Evolutionary conservation across 2,797 vertebrate species (phyloP).

Genomic region (Graptemys geographica): DNA sequence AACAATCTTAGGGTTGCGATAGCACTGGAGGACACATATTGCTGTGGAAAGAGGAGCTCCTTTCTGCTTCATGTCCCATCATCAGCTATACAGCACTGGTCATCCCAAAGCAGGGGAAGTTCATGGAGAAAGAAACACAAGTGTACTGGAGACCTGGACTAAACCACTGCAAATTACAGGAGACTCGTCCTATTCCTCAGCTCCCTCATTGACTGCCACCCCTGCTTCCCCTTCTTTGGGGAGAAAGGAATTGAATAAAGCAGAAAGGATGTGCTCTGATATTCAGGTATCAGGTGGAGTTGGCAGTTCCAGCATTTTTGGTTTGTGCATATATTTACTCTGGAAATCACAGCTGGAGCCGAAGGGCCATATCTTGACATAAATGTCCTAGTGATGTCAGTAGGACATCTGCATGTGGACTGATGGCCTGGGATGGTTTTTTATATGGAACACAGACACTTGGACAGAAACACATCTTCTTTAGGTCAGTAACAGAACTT

Average conservation of each 20-base stretch:
- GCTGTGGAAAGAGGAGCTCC: neutral
- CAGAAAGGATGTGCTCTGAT: neutral
- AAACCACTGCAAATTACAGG: neutral
- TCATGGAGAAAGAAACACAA: neutral
- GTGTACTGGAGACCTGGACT: neutral
- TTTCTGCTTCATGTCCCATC: neutral
- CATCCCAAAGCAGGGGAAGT: neutral
- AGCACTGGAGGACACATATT: neutral
- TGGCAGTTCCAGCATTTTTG: neutral
- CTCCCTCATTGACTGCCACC: neutral
- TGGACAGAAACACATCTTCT: neutral
- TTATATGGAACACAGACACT: neutral
- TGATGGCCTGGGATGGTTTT: neutral
- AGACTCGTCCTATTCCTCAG: neutral
- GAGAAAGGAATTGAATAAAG: neutral
- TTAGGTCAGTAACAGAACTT: neutral
- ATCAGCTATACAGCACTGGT: neutral
- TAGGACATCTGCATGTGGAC: neutral
- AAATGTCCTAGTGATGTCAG: neutral
- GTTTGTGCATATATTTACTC: neutral
- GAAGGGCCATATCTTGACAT: neutral
- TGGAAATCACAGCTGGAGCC: neutral
- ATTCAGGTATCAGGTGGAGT: neutral
- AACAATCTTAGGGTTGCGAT: neutral
- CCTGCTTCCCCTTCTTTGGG: neutral